Evolutionary conservation across 2,888 invertebrate genomes (phyloP), one percentile per base, ranked within the genome.

Genomic region (Leptinotarsa juncta): DNA sequence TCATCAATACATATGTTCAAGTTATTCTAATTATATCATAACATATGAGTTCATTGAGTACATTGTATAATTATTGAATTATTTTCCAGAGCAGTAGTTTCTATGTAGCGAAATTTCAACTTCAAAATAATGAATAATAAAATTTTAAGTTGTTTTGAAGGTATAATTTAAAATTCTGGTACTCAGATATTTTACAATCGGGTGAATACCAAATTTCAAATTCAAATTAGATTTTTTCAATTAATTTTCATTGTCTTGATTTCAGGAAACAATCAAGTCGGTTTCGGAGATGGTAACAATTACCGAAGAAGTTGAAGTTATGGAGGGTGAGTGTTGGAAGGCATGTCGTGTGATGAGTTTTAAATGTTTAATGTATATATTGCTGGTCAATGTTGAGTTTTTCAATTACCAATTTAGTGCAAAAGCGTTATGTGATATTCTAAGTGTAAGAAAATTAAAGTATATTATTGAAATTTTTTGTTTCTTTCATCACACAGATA

Each of bases 301-400:
- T 74, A 83, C 87, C 74, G 86, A 87, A 82, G 86, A 88, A 86
- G 87, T 88, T 75, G 89, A 90, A 86, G 87, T 90, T 78, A 87
- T 88, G 80, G 88, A 89, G 86, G 86, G 83, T 86, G 84, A 86
- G 85, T 85, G 26, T 62, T 62, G 62, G 26, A 57, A 23, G 57
- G 23, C 57, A 57, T 57, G 57, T 12, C 57, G 57, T 57, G 23
- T 57, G 57, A 62, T 62, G 10, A 32, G 15, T 62, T 7, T n/a
- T 73, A 65, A 79, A 74, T 76, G 76, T 67, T 23, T 20, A 4
- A 26, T 48, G 15, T 26, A 49, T 23, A 76, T 66, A 76, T 81
- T 81, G 80, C 79, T 78, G 78, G 80, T 74, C 80, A 78, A 57
- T 81, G 76, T 80, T 74, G 65, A 73, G 78, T 74, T 70, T 71